Percentiles rank a stretch among this genome's conserved stretches.
These are phyloP conservation scores for Pandemis corylana DNA, from an alignment of 2,888 invertebrate species.

Conservation along the genomic window DNA sequence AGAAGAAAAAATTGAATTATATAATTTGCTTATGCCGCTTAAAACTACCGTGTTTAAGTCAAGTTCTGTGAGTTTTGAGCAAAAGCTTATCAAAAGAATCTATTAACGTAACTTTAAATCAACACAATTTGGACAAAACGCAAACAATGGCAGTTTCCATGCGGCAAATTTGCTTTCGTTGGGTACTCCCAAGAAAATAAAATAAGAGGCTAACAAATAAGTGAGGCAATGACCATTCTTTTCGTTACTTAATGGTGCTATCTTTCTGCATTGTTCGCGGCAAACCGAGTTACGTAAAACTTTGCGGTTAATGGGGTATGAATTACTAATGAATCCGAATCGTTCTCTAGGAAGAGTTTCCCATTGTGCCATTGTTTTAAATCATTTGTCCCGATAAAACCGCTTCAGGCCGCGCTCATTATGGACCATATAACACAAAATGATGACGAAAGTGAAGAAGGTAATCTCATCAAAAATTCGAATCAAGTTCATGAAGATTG, in stretches of 20 bases:
- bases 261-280: constrained; percentile 76
- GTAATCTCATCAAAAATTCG: constrained; percentile 38
- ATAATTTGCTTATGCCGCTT: too few species aligned
- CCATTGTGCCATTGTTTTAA: constrained; percentile 66
- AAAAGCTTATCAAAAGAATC: constrained; percentile 12
- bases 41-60: background rate
- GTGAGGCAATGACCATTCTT: constrained; percentile 80
- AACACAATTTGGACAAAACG: constrained; percentile 43
- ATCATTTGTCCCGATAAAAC: constrained; percentile 42
- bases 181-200: constrained; percentile 66
- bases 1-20: too few species aligned
- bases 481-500: constrained; percentile 42
- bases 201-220: constrained; percentile 69
- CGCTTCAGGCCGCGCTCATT: constrained; percentile 3
- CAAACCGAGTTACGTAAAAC: constrained; percentile 72
- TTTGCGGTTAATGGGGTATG: constrained; percentile 74
- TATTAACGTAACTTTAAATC: background rate
- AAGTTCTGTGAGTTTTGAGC: constrained; percentile 16
- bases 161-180: constrained; percentile 67
- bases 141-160: constrained; percentile 64
- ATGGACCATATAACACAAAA: constrained; percentile 25
- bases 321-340: constrained; percentile 53
- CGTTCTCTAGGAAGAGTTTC: constrained; percentile 38
- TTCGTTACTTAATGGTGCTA: constrained; percentile 73
- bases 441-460: constrained; percentile 24